Conservation (phyloP, 2,888 invertebrate species). For the Calameuta filiformis region DNA sequence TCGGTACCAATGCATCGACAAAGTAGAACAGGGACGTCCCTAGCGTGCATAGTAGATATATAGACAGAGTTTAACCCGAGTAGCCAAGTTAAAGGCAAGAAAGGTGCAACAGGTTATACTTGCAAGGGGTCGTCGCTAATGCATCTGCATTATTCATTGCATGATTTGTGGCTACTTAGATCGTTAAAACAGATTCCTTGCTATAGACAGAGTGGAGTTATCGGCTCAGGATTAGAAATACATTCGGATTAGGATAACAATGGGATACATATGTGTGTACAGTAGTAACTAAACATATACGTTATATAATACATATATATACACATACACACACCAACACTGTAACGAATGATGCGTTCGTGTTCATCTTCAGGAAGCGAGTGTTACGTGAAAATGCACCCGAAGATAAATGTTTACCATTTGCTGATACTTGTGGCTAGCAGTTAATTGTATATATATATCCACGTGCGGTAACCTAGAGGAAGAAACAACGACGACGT, state of each 20-base stretch:
- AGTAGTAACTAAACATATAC: neutral
- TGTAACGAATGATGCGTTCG: neutral
- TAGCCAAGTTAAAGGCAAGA: conserved; percentile 44
- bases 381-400: neutral
- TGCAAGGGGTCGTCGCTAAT: conserved; percentile 11
- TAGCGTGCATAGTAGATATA: neutral
- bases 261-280: neutral
- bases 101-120: conserved; percentile 56
- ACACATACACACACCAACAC: too few species aligned
- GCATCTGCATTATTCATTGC: neutral
- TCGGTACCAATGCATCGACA: neutral
- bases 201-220: neutral
- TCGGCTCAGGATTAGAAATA: neutral
- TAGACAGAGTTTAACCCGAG: neutral
- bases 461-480: neutral
- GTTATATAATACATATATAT: too few species aligned
- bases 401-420: neutral
- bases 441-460: neutral
- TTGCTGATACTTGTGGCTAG: neutral
- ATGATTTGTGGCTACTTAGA: neutral
- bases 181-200: neutral
- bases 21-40: neutral
- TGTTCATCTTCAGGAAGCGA: neutral
- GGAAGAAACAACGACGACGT: neutral
- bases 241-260: neutral